Base-by-base conservation (phyloP, 2,888 invertebrate species). In the Ophonus ardosiacus region DNA sequence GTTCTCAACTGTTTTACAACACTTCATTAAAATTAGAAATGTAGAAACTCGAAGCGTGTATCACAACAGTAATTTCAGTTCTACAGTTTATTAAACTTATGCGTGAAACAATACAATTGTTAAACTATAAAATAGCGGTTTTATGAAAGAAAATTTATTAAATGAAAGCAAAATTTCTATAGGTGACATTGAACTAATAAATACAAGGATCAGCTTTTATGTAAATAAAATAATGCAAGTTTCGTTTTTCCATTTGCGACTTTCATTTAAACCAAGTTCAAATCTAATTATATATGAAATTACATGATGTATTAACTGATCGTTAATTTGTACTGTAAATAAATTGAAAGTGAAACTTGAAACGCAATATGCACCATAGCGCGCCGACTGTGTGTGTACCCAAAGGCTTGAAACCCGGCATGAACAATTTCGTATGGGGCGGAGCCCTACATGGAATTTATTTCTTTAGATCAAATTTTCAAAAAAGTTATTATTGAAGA, bases 101-200 rank as follows among this genome's bases (percentile, higher is more conserved):
- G 3, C n/a, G n/a, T 6, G 24, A 3, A 65, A 65, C 24, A 65
- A 38, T 68, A 68, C 38, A 15, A 68, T 68, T 15, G 31, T 68
- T 63, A 63, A 8, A 63, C 0, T 13, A 63, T 13, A 21, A 63
- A 63, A 63, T 63, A 24, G 63, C 21, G 21, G 21, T 18, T 63
- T 38, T 68, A n/a, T 31, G n/a, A 38, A n/a, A 68, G 68, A 68
- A 65, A 68, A 68, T 68, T n/a, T 15, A 68, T 38, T 68, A 6
- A 68, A 43, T 74, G 71, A 74, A 74, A 74, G 71, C 43, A 74
- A 74, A 43, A 74, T 74, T 74, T 43, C 43, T 74, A 74, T 8
- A 68, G n/a, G 17, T 43, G 71, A 74, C 71, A 74, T 43, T 74
- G 40, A 74, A 74, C n/a, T 17, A 40, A 74, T 74, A 74, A 43